Evolutionary conservation across 2,888 invertebrate species (phyloP), one percentile per base, ranked within the genome.

Genomic region (Abrostola triplasia): DNA sequence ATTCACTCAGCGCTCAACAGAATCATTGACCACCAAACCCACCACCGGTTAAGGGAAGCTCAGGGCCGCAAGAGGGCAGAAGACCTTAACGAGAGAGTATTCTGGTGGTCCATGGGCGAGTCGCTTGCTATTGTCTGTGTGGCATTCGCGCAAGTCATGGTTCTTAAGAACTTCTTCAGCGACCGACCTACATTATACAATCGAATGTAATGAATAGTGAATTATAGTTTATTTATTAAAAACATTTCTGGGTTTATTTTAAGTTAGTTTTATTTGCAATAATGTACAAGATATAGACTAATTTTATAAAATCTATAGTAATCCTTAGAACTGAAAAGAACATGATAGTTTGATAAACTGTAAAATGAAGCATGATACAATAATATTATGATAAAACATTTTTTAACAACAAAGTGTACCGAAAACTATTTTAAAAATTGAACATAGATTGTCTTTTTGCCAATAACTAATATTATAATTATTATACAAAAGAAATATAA

Each of bases 1-100:
- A 97, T 99, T 73, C 99, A 99, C 89, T 98, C 98, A 87, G 97
- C 97, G 68, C 94, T 99, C 54, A 98, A 97, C 82, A 96, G 96
- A 73, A 97, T 99, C 60, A 95, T 98, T 72, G 99, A 99, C 90
- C 98, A 98, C 84, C 99, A 99, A 95, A 99, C 99, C 6, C 99
- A 99, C 93, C 99, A 99, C 92, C 96, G 99, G 65, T 92, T 99
- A 68, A 95, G 98, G 58, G 99, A 99, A 93, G 97, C 99, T 1
- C 98, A 99, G 89, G 97, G 99, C 56, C 96, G 99, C 58, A 99
- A 98, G 86, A 96, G 99, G 65, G 99, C 99, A 0, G 99, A 99
- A 92, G 98, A 99, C 88, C 95, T 99, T 59, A 99, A 99, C 84
- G 98, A 99, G 88, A 96, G 98, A 81, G 99, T 99, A 8, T 95